Evolutionary conservation across 2,113 vertebrate species (phyloP), one percentile per base, ranked within the genome.

Genomic region (Carollia perspicillata): DNA sequence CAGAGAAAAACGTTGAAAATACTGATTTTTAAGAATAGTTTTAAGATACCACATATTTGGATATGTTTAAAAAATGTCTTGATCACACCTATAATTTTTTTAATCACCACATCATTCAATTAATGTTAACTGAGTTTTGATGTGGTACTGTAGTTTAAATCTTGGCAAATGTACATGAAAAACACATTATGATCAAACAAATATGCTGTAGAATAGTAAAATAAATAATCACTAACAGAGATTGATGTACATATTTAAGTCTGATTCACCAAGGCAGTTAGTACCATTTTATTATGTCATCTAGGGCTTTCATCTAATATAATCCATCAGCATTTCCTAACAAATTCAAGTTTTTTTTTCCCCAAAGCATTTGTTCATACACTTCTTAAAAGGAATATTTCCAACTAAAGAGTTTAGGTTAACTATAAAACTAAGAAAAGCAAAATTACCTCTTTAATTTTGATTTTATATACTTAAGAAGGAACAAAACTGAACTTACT

Each of bases 11-110:
- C 12, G 51, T 49, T 5, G n/a, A 51, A 65, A 95, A 63, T 87
- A 84, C 94, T 80, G 12, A 65, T 88, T 85, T 93, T 85, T 94
- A 97, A 95, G 20, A 8, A 51, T 71, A 68, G 28, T 95, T 95
- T 95, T 23, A n/a, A 84, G 69, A 30, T 44, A 77, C 18, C 8
- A n/a, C 74, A 72, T 95, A 10, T 89, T 92, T 96, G 47, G 26
- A 94, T 80, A n/a, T 3, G 78, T 95, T 96, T 98, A 40, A 98
- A 97, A 96, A 66, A 69, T 8, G 69, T 55, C 94, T 96, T 96
- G 60, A 92, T 69, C 37, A 85, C 40, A 94, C 79, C 1, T 37
- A 75, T 1, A 51, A 79, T 77, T 91, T 86, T 75, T 81, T 95
- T 94, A 81, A 80, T 94, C 42, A 8, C 4, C 65, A 92, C 40